These are phyloP conservation scores for Eristalis intricaria DNA, from an alignment of 2,888 invertebrate genomes.

Conservation along the genomic window DNA sequence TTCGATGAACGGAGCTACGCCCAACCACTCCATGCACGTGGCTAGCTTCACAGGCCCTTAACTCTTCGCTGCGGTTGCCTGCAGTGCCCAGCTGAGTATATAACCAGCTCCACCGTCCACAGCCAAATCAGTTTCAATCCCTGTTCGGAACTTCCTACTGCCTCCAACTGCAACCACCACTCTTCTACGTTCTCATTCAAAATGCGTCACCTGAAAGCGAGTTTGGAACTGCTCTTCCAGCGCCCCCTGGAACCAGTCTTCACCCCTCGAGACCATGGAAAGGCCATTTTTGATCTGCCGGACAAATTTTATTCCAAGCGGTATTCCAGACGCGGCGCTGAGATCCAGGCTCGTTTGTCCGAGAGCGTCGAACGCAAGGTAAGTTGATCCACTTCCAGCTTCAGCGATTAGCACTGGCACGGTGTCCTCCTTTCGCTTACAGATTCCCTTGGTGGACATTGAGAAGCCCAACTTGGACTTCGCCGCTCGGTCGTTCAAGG, in stretches of 20 bases:
- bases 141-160: constrained; percentile 2
- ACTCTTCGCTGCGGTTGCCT: constrained; percentile 15
- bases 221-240: constrained; percentile 78
- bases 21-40: neutral
- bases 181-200: neutral
- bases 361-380: constrained; percentile 76
- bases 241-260: constrained; percentile 80
- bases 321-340: constrained; percentile 75
- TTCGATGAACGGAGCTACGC: neutral
- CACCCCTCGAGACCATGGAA: constrained; percentile 78
- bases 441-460: constrained; percentile 64
- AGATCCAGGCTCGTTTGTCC: constrained; percentile 78
- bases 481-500: constrained; percentile 14
- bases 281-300: constrained; percentile 78
- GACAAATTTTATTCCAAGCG: constrained; percentile 78
- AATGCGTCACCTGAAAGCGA: constrained; percentile 66
- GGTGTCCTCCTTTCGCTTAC: neutral
- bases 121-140: constrained; percentile 9
- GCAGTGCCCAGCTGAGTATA: neutral
- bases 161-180: neutral
- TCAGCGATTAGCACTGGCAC: too few species aligned
- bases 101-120: neutral
- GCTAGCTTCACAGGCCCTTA: neutral
- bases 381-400: neutral
- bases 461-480: constrained; percentile 66